These are phyloP conservation scores for Dendroctonus ponderosae DNA, from an alignment of 1,140 invertebrate genomes.

Conservation along the genomic window DNA sequence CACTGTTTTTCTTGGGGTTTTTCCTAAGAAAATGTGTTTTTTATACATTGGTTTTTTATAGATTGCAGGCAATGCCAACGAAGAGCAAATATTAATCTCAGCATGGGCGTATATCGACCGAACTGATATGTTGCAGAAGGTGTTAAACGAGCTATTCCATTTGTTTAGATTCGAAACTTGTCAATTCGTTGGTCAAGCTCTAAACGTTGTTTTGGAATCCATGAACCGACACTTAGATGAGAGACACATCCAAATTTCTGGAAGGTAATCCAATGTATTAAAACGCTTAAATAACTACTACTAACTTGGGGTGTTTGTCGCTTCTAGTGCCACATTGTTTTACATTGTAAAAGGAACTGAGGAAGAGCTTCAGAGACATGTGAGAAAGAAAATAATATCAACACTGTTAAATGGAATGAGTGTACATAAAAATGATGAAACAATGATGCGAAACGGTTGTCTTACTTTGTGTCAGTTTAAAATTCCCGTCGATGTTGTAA, in stretches of 20 bases:
- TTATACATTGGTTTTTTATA: conserved; percentile 42
- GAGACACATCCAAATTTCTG: conserved; percentile 90
- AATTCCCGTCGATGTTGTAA: conserved; percentile 91
- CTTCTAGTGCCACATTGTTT: conserved; percentile 82
- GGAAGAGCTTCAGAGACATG: conserved; percentile 62
- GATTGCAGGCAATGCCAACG: conserved; percentile 89
- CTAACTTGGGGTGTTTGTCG: background rate
- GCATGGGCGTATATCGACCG: conserved; percentile 75
- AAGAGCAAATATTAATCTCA: conserved; percentile 86
- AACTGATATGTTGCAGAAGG: conserved; percentile 74
- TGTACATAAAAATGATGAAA: conserved; percentile 76
- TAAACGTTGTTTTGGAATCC: conserved; percentile 76
- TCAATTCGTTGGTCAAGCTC: conserved; percentile 66
- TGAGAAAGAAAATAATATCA: conserved; percentile 77
- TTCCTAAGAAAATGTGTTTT: too few relatives aligned
- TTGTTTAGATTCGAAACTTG: conserved; percentile 80
- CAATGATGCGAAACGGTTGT: conserved; percentile 95
- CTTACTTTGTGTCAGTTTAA: conserved; percentile 92
- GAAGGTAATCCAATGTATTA: conserved; percentile 62
- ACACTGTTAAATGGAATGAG: conserved; percentile 87
- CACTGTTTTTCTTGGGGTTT: too few relatives aligned
- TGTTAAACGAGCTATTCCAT: conserved; percentile 90
- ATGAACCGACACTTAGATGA: conserved; percentile 82
- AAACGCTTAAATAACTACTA: background rate
- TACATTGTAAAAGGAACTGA: conserved; percentile 89